Evolutionary conservation across 2,888 invertebrate genomes (phyloP), one percentile per base, ranked within the genome.

Genomic region (Lacanobia wlatinum): DNA sequence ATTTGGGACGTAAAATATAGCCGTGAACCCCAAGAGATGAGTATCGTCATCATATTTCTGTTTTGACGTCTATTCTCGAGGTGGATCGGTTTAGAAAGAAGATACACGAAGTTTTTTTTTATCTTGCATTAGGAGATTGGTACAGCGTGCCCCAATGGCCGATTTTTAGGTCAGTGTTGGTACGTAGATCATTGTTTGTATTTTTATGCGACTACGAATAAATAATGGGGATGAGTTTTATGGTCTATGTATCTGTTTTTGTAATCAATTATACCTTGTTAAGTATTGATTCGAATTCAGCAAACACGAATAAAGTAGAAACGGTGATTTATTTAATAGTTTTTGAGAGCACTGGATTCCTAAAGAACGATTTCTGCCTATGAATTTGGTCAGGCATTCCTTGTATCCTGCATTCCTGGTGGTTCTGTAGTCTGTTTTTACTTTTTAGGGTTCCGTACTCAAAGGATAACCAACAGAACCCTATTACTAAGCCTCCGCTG

Each of bases 21-120:
- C 71, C 65, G 55, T 76, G 79, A 86, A 82, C 76, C 91, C 86
- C 90, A n/a, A 63, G 88, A 88, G 91, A 90, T 88, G 77, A 84
- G 88, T 83, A 86, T 85, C 89, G 90, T 90, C 89, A 89, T 91
- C 89, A 92, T 93, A 91, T 92, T 92, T 92, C 84, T 87, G 87
- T 90, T 91, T 88, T 90, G 91, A 90, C 87, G 87, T 79, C 72
- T 75, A 79, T 85, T 80, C 78, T 76, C 76, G 59, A 81, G 79
- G 80, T 77, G 80, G 67, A 80, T 76, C 75, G 70, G 72, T 56
- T 76, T 78, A 74, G 67, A 83, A 63, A 58, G 43, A 55, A 79
- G 80, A 69, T 79, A 78, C 70, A 12, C 2, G 21, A 40, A 7
- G 14, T 21, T 59, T 78, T 82, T n/a, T 74, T 78, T 77, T 18